phyloP scores from a whole-genome alignment of 53 echinoderm and acorn worm species.

The Temnopleurus reevesii region DNA sequence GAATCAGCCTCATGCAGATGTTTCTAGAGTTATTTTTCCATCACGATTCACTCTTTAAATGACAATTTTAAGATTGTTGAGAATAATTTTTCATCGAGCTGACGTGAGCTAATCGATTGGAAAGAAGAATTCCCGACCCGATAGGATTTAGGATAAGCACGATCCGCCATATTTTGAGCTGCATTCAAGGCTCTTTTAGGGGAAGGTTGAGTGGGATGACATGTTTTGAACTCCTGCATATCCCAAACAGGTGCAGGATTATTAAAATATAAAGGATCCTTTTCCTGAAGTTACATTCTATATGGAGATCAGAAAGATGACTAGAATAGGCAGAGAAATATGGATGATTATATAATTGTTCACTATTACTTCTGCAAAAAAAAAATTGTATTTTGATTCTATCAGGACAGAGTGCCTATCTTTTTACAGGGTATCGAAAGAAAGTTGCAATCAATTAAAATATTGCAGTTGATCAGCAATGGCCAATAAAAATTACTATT shows the following conservation, averaged over 20 bases:
- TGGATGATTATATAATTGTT: too few species aligned
- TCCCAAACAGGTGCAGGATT: not conserved
- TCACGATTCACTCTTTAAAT: not conserved
- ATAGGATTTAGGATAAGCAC: not conserved
- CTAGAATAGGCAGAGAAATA: too few species aligned
- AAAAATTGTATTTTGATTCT: too few species aligned
- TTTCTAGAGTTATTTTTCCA: constrained; percentile 18
- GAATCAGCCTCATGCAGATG: constrained; percentile 1
- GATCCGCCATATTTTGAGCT: not conserved
- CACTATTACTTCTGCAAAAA: too few species aligned
- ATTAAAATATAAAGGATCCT: too few species aligned
- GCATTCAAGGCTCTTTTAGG: not conserved
- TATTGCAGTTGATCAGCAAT: too few species aligned
- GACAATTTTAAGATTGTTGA: not conserved
- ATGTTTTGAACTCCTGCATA: not conserved
- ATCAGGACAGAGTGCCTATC: too few species aligned
- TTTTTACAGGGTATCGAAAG: too few species aligned
- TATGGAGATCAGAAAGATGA: too few species aligned
- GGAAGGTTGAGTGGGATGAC: not conserved
- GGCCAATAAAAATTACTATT: too few species aligned
- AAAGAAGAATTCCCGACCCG: not conserved
- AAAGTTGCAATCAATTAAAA: too few species aligned
- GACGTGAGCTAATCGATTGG: not conserved
- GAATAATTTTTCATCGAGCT: not conserved
- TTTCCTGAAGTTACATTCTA: too few species aligned